Conservation (phyloP, 1,140 invertebrate genomes). For the Arion vulgaris region DNA sequence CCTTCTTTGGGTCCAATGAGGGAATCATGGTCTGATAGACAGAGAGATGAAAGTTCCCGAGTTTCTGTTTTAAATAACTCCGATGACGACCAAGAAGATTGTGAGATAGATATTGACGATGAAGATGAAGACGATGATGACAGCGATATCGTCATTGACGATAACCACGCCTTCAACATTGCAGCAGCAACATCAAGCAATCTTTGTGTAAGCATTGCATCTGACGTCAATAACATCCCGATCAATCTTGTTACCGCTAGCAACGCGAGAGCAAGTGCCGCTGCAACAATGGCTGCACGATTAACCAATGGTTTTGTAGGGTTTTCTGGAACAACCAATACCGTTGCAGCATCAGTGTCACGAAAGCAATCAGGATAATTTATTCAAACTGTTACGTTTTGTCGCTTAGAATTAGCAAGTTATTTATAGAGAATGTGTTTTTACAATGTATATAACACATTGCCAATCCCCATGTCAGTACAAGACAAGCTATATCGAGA, state of each 20-base stretch:
- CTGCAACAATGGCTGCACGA: background rate
- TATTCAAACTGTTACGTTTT: too few species aligned
- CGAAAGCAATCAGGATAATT: background rate
- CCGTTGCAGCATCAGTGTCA: background rate
- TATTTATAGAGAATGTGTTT: too few species aligned
- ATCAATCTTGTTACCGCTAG: slow-evolving; percentile 23
- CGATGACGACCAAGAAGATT: background rate
- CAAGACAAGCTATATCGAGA: too few species aligned
- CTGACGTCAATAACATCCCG: slow-evolving; percentile 3
- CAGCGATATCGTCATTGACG: background rate
- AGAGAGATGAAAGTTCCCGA: background rate
- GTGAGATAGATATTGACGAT: slow-evolving; percentile 41
- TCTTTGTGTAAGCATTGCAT: background rate
- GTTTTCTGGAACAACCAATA: background rate
- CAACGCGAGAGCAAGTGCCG: background rate
- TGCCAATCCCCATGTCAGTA: too few species aligned
- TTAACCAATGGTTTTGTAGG: background rate
- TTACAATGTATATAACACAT: too few species aligned
- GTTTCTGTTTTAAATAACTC: background rate
- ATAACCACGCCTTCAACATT: background rate
- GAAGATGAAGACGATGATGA: slow-evolving; percentile 27
- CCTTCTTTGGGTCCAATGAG: background rate
- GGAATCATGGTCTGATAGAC: background rate
- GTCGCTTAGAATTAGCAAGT: too few species aligned
- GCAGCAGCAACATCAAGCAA: background rate